Evolutionary conservation across 64 coral and sea anemone genomes (phyloP), one percentile per base, ranked within the genome.

Genomic region (Hydrozoanthus tunicans): DNA sequence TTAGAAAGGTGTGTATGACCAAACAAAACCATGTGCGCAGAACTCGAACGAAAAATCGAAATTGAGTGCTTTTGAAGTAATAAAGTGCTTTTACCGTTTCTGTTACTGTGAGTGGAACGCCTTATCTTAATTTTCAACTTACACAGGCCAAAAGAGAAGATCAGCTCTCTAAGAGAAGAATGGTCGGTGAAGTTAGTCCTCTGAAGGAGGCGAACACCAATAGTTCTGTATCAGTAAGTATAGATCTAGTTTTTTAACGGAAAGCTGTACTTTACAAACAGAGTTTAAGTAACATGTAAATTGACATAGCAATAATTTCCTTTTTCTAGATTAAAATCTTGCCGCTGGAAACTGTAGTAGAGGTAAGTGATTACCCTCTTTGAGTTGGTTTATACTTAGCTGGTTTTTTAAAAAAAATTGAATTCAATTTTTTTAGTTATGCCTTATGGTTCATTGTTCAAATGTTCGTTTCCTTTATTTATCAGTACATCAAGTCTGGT

Each of bases 1-100:
- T 92, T 51, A 75, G 91, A 86, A 92, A 92, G 91, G 91, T 92
- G 74, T 62, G 67, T 84, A 65, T n/a, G 61, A 10, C 6, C 8
- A 4, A 77, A 25, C 15, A 57, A 0, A 4, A 5, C 58, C 6
- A 24, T 73, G 15, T 76, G 9, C 24, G 27, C 5, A 51, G 5
- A 1, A 52, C 8, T 76, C 24, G 23, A 71, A 71, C 72, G 12
- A 25, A 2, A 9, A 5, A 51, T 10, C 25, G 51, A 32, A 51
- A 10, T 12, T 76, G 26, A 52, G 14, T 52, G 32, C 32, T 43
- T 43, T 43, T 43, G 32, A 43, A 43, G 32, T 43, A 43, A 43
- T 43, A 43, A 0, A 43, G 32, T 43, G 32, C 32, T 43, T 43
- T 43, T 43, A 43, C 32, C 32, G 32, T 43, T 43, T 43, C 32